Base-by-base conservation (phyloP, 2,797 vertebrate genomes). In the Lerista edwardsae region DNA sequence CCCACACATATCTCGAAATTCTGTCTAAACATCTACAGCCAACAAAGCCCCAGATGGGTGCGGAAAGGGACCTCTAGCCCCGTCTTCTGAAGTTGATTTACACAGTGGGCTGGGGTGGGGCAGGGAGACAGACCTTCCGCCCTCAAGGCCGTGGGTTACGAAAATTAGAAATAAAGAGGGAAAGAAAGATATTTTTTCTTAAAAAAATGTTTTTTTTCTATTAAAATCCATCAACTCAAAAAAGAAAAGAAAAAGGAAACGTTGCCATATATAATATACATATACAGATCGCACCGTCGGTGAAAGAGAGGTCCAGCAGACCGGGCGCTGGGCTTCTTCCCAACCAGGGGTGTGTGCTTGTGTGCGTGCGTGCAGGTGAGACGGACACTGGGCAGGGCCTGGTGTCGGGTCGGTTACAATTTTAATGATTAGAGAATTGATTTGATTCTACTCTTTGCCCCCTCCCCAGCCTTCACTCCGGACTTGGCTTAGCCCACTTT, bases 401-500 rank as follows among this genome's bases (percentile, higher is more conserved):
- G 79, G 73, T 61, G 79, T 82, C 57, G 44, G 57, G 57, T 69
- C 1, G 41, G 55, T 81, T 86, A 86, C 74, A 41, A 71, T 72
- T 82, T 71, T 69, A 81, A 86, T 36, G 65, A 64, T 76, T 76
- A 39, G 82, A 77, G 79, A 68, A 69, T 36, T 71, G 73, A 61
- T 68, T 71, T 71, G 65, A 82, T 69, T 51, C 84, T 77, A 82
- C 67, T 39, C 84, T 79, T 68, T 85, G 29, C 62, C 84, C 79
- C 86, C 44, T 11, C 47, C 47, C 79, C 88, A 81, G 87, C 64
- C 75, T 90, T 85, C 88, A 86, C 80, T 90, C 88, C 83, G 87
- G 95, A 93, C 68, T 91, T 88, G 89, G 88, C 94, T 97, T 98
- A 98, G 94, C 98, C 98, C 96, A 98, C 75, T 95, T 99, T 99